These are phyloP conservation scores for Urocolius indicus DNA, from an alignment of 2,113 vertebrate genomes.

Conservation along the genomic window DNA sequence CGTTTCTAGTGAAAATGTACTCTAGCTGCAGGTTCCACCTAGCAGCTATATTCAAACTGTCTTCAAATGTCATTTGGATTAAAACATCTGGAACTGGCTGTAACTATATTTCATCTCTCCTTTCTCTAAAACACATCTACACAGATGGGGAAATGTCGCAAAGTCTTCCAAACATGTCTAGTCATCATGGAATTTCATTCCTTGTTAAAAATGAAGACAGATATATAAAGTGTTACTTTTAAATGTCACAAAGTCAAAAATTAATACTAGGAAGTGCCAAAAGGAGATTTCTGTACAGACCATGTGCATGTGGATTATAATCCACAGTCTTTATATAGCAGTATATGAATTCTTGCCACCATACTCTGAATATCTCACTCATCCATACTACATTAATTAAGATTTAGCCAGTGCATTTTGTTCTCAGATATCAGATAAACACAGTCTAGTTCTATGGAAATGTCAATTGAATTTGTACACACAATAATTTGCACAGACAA, in stretches of 20 bases:
- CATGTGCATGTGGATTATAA: background rate
- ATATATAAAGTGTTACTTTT: background rate
- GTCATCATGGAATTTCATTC: background rate
- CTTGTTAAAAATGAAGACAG: background rate
- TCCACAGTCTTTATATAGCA: background rate
- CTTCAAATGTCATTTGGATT: background rate
- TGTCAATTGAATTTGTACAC: background rate
- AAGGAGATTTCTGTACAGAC: background rate
- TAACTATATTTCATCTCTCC: background rate
- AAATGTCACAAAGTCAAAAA: background rate
- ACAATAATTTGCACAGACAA: background rate
- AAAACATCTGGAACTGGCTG: background rate
- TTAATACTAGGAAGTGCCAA: background rate
- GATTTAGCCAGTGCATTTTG: background rate
- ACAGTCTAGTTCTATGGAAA: background rate
- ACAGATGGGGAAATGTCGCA: background rate
- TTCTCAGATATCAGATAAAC: background rate
- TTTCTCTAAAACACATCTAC: background rate
- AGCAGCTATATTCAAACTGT: background rate
- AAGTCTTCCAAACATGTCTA: background rate
- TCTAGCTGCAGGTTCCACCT: background rate
- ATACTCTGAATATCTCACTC: background rate
- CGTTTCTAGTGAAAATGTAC: background rate
- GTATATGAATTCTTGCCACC: background rate
- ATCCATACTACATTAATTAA: background rate